Conservation (phyloP, 2,113 vertebrate species). For the Vulpes ferrilata region DNA sequence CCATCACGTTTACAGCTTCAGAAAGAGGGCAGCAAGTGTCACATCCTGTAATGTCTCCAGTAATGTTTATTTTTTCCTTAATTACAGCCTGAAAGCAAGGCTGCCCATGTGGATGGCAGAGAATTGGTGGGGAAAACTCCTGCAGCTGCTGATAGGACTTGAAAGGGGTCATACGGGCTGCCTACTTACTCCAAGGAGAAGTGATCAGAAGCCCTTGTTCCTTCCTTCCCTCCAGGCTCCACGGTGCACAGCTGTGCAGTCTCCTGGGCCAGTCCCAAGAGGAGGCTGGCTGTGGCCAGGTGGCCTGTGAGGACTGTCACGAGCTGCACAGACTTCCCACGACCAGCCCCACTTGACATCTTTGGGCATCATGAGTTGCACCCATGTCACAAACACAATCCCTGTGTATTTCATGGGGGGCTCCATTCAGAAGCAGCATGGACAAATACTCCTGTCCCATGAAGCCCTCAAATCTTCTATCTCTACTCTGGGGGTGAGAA, state of each 20-base stretch:
- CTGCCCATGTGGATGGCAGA: not conserved
- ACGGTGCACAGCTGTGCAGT: accelerated
- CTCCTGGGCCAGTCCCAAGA: accelerated
- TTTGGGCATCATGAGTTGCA: not conserved
- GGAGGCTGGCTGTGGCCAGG: not conserved
- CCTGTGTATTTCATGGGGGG: not conserved
- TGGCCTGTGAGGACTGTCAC: not conserved
- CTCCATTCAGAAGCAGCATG: not conserved
- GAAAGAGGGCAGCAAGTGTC: constrained; percentile 70
- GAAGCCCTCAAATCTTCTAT: not conserved
- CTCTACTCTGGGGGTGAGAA: not conserved
- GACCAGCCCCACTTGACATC: not conserved
- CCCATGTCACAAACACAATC: not conserved
- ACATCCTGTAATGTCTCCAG: not conserved
- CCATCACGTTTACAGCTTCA: constrained; percentile 68
- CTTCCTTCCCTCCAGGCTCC: not conserved
- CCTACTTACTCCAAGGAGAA: not conserved
- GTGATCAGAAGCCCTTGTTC: too few relatives aligned
- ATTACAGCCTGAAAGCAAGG: constrained; percentile 60
- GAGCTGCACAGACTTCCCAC: not conserved
- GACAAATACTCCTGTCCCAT: not conserved
- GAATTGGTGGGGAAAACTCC: not conserved
- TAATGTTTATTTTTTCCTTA: constrained; percentile 75
- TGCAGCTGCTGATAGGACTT: too few relatives aligned
- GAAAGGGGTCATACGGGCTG: accelerated